Conservation (phyloP, 2,888 invertebrate genomes). For the Metalampra italica region DNA sequence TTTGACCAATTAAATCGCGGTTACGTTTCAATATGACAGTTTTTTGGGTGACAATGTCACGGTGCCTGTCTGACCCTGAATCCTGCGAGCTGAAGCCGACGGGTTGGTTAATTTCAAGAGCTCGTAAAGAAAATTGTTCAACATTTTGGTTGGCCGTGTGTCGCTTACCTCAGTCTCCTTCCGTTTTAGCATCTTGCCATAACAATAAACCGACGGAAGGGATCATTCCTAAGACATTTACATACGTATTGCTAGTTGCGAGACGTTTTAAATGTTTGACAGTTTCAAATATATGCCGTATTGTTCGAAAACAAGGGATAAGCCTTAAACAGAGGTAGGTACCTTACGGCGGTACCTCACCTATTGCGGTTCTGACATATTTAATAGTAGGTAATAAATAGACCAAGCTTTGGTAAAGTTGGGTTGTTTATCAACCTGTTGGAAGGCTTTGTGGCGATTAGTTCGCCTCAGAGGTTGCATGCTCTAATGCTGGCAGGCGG, state of each 20-base stretch:
- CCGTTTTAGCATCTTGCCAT: constrained; percentile 60
- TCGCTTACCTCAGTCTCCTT: constrained; percentile 31
- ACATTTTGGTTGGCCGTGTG: constrained; percentile 24
- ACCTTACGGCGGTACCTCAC: no score
- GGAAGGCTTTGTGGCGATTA: no score
- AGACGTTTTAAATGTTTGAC: constrained; percentile 67
- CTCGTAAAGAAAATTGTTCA: background rate
- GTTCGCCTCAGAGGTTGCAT: no score
- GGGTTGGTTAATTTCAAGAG: no score
- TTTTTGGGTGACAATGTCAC: no score
- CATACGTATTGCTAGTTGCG: constrained; percentile 54
- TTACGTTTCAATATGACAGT: no score
- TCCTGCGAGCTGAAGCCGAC: no score
- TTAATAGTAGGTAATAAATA: no score
- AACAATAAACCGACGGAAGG: constrained; percentile 63
- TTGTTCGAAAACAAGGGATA: constrained; percentile 29
- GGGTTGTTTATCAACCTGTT: constrained; percentile 10
- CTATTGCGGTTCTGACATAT: constrained; percentile 7
- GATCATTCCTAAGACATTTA: constrained; percentile 50
- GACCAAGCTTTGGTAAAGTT: constrained; percentile 16
- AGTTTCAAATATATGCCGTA: constrained; percentile 52
- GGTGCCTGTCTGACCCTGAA: no score
- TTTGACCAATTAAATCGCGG: no score
- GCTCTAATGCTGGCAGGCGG: no score
- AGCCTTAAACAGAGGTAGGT: no score